phyloP scores from a whole-genome alignment of 2,113 vertebrate genomes.

The Labrus mixtus region DNA sequence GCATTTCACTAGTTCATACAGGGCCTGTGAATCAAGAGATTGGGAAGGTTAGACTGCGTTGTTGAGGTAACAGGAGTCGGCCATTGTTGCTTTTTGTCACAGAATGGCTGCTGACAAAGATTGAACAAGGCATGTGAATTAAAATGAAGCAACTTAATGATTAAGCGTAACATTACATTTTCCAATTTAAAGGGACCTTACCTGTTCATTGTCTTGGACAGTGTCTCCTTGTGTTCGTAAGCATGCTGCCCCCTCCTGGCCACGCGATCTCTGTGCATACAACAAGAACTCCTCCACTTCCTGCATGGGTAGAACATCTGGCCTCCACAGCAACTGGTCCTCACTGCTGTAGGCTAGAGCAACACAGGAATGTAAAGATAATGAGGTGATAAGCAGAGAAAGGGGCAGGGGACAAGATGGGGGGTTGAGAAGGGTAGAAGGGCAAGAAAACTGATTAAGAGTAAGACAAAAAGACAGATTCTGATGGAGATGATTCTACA shows the following conservation, averaged over 20 bases:
- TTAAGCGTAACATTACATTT: not conserved
- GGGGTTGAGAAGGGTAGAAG: too few relatives aligned
- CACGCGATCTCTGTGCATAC: conserved; percentile 82
- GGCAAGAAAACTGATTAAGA: too few relatives aligned
- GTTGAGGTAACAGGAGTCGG: too few relatives aligned
- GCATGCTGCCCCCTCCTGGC: conserved; percentile 76
- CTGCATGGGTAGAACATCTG: conserved; percentile 85
- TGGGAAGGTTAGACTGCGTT: not conserved
- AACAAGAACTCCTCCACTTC: conserved; percentile 92
- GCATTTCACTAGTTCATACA: conserved; percentile 96
- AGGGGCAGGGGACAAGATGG: too few relatives aligned
- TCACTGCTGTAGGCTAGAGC: conserved; percentile 88
- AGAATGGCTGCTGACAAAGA: too few relatives aligned
- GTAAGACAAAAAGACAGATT: too few relatives aligned
- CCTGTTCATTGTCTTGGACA: conserved; percentile 94
- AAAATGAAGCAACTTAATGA: too few relatives aligned
- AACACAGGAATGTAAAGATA: not conserved
- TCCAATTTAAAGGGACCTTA: conserved; percentile 49
- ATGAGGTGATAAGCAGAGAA: not conserved
- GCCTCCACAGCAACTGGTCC: conserved; percentile 95
- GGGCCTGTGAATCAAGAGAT: conserved; percentile 82
- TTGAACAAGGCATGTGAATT: too few relatives aligned
- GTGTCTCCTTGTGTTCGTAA: conserved; percentile 76
- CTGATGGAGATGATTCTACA: too few relatives aligned
- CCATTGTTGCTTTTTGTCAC: too few relatives aligned